Base-by-base conservation (phyloP, 2,113 vertebrate genomes). In the Rattus rattus region DNA sequence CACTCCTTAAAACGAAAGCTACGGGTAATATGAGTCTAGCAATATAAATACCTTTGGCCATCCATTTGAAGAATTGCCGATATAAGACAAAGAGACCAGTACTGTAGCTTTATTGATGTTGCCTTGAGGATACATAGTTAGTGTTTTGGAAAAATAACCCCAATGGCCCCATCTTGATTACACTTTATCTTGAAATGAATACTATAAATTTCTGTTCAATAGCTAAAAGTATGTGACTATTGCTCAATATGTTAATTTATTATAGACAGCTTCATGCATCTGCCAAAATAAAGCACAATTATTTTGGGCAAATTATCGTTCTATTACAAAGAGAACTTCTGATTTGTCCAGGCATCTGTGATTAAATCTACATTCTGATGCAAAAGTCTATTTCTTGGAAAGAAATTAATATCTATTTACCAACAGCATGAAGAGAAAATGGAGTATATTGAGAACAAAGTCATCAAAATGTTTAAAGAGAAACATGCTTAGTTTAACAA, bases 151-250 rank as follows among this genome's bases (percentile, higher is more conserved):
- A 97, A 98, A 98, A 97, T 94, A 97, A 91, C 52, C 59, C 97
- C 96, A 96, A 20, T 94, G 67, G 93, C 89, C 93, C 75, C 90
- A 43, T 87, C 80, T 97, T 97, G 88, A 96, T 96, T 93, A 95
- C 95, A 92, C 11, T 98, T 97, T 97, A 96, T 97, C 88, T 97
- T 95, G 39, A 97, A 91, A 63, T 97, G 88, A 98, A 98, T 97
- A 88, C 2, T 88, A 94, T 88, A 97, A 94, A 89, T 96, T 95
- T 22, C 19, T 96, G 4, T 96, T 96, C 79, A 56, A 80, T 96
- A 96, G 96, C 43, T 97, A 30, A 95, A 90, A 96, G 11, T 96
- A 43, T 70, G 72, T 88, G 70, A n/a, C 26, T 92, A 67, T 70
- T 88, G 43, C 22, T 95, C 20, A 96, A 80, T 96, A 97, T 72